Evolutionary conservation across 1,140 invertebrate genomes (phyloP).

Genomic region (Diachasma alloeum): DNA sequence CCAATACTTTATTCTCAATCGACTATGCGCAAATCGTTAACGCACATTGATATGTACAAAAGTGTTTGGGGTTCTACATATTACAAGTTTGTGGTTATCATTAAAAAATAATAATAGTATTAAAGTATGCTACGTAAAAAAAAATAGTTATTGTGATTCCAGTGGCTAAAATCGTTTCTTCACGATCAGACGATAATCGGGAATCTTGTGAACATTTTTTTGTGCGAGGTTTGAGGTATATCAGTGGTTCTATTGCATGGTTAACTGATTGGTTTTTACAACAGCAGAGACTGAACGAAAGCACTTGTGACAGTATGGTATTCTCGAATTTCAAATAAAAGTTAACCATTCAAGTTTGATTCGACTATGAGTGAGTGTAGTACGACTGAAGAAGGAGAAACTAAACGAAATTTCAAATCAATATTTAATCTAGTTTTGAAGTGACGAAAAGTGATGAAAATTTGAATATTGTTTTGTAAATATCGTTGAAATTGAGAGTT

Average conservation of each 20-base stretch:
- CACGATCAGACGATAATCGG: slow-evolving; percentile 5
- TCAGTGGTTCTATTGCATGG: slow-evolving; percentile 48
- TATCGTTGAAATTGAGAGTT: not conserved
- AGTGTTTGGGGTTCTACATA: slow-evolving; percentile 41
- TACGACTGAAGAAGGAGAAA: not conserved
- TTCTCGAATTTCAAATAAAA: not conserved
- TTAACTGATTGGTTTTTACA: not conserved
- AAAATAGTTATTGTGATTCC: slow-evolving; percentile 39
- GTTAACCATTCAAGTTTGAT: not conserved
- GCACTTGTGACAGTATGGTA: not conserved
- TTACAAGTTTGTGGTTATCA: slow-evolving; percentile 44
- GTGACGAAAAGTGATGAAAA: not conserved
- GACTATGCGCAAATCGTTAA: slow-evolving; percentile 40
- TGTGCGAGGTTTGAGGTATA: slow-evolving; percentile 52
- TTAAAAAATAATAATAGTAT: slow-evolving; percentile 48
- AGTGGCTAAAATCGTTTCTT: slow-evolving; percentile 33
- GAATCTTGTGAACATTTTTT: slow-evolving; percentile 24
- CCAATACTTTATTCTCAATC: slow-evolving; percentile 59
- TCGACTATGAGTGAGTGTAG: not conserved
- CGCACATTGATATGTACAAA: slow-evolving; percentile 51
- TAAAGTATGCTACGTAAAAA: slow-evolving; percentile 44
- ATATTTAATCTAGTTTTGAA: not conserved
- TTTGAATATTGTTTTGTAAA: not conserved
- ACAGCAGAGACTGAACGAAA: not conserved
- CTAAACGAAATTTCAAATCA: not conserved